A percentile compares a stretch with the other conserved stretches of the same genome.
phyloP scores from a whole-genome alignment of 2,888 invertebrate genomes.

The Troides aeacus region DNA sequence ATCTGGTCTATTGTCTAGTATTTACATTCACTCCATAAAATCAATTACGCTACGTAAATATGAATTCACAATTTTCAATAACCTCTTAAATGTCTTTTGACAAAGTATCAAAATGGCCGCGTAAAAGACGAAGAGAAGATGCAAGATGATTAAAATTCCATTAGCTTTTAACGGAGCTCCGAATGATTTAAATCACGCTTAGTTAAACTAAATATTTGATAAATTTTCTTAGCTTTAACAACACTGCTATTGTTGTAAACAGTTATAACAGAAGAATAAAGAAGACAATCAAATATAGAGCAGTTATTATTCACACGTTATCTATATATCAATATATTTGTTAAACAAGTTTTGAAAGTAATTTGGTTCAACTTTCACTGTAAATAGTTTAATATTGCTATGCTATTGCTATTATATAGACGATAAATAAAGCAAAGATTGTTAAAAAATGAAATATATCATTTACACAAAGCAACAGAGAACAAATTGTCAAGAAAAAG shows the following conservation, averaged over 20 bases:
- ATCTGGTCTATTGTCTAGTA: background rate
- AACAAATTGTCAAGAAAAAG: conserved; percentile 1
- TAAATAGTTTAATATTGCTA: too few relatives aligned
- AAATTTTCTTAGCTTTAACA: background rate
- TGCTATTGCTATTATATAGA: too few relatives aligned
- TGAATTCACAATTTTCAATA: background rate
- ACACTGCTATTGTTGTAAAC: background rate
- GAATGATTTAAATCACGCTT: background rate
- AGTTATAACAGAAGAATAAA: too few relatives aligned
- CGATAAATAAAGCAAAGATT: too few relatives aligned
- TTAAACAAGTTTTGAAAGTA: too few relatives aligned
- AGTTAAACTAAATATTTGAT: background rate
- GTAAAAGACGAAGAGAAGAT: background rate
- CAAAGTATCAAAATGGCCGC: background rate
- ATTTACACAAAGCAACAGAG: background rate
- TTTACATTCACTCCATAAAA: background rate
- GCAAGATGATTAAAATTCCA: conserved; percentile 19
- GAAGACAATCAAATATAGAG: too few relatives aligned
- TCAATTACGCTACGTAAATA: background rate
- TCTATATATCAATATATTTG: too few relatives aligned
- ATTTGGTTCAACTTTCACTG: too few relatives aligned
- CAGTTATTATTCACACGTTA: too few relatives aligned
- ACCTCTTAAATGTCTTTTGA: background rate
- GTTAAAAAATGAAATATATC: background rate
- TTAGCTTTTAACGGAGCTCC: conserved; percentile 5